phyloP scores from a whole-genome alignment of 2,888 invertebrate species.

The Rhamphomyia laevipes region DNA sequence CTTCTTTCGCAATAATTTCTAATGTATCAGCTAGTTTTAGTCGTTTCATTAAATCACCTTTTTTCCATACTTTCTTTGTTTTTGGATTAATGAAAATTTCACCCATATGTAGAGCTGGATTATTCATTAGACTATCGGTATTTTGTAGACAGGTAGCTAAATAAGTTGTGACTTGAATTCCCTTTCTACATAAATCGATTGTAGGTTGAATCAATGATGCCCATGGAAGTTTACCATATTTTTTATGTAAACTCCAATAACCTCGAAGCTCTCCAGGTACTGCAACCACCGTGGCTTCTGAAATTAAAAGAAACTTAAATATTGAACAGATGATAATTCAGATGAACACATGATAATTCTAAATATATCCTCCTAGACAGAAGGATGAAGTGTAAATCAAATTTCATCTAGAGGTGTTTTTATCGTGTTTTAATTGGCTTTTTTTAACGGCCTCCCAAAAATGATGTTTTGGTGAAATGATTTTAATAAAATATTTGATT shows the following conservation, averaged over 20 bases:
- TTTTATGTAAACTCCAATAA: slow-evolving; percentile 62
- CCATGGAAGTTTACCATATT: slow-evolving; percentile 71
- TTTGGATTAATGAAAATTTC: slow-evolving; percentile 49
- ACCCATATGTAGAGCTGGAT: slow-evolving; percentile 42
- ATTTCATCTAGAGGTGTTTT: too few relatives aligned
- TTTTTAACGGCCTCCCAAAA: too few relatives aligned
- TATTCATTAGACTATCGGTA: slow-evolving; percentile 42
- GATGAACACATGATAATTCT: too few relatives aligned
- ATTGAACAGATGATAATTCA: too few relatives aligned
- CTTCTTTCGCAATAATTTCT: slow-evolving; percentile 52
- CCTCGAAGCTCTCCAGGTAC: slow-evolving; percentile 87
- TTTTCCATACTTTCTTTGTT: slow-evolving; percentile 47
- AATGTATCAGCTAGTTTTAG: slow-evolving; percentile 58
- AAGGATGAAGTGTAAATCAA: too few relatives aligned
- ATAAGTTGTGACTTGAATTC: slow-evolving; percentile 57
- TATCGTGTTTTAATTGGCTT: too few relatives aligned
- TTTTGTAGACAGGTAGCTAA: slow-evolving; percentile 45
- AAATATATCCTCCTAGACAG: too few relatives aligned
- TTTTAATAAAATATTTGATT: too few relatives aligned
- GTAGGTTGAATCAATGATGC: slow-evolving; percentile 62
- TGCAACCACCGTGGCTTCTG: slow-evolving; percentile 47
- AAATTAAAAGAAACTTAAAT: too few relatives aligned
- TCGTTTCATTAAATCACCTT: slow-evolving; percentile 53
- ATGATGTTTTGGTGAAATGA: too few relatives aligned
- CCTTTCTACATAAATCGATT: slow-evolving; percentile 60